These are phyloP conservation scores for Mesoclemmys tuberculata DNA, from an alignment of 2,113 vertebrate species.

Conservation along the genomic window DNA sequence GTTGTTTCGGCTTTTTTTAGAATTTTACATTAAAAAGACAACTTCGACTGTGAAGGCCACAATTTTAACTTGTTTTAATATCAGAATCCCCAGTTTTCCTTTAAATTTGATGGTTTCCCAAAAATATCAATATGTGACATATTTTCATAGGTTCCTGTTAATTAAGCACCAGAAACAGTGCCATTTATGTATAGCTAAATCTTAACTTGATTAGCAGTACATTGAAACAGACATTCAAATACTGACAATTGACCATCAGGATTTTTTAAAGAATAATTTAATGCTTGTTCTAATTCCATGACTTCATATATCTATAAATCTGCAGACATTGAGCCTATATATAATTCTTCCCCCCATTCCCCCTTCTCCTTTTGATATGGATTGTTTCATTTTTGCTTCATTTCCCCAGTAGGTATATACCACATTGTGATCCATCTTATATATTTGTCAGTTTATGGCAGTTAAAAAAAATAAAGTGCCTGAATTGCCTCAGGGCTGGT, in stretches of 20 bases:
- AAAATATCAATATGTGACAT: not conserved
- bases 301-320: not conserved
- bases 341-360: not conserved
- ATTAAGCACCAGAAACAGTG: not conserved
- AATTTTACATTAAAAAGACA: not conserved
- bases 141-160: not conserved
- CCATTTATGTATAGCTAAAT: not conserved
- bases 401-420: not conserved
- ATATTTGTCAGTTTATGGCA: conserved; percentile 47
- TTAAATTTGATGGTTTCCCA: not conserved
- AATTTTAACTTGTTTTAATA: not conserved
- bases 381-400: conserved; percentile 42
- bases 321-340: not conserved
- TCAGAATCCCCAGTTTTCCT: not conserved
- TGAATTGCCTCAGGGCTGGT: conserved; percentile 25
- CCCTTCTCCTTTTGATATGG: not conserved
- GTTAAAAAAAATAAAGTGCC: conserved; percentile 61
- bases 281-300: not conserved
- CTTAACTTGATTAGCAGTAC: not conserved
- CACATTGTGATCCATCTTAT: conserved; percentile 44
- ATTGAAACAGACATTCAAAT: not conserved
- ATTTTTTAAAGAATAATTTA: not conserved
- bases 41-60: not conserved
- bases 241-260: not conserved
- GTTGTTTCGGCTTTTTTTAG: not conserved